Evolutionary conservation across 2,113 vertebrate genomes (phyloP), one percentile per base, ranked within the genome.

Genomic region (Phocoena phocoena): DNA sequence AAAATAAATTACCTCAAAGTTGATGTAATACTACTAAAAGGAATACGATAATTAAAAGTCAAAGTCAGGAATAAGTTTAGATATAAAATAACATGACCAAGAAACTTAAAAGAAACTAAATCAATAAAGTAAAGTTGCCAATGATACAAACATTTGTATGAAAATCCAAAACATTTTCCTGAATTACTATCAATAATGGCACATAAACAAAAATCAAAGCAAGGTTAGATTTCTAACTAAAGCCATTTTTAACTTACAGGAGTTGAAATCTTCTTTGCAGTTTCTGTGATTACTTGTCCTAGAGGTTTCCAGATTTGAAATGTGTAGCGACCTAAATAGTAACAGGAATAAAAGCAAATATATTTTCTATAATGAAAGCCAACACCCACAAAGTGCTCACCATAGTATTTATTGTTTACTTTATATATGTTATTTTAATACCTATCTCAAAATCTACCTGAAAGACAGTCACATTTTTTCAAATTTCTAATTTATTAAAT

Each of bases 281-380:
- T 98, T 96, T 99, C 98, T 87, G 99, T 98, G 85, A 99, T 98
- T 55, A 99, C 96, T 96, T 99, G 99, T 92, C 99, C 99, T 79
- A 99, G 98, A 86, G 99, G 99, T 93, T 99, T 99, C 99, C 99
- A 99, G 86, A 99, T 97, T 33, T 98, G 99, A 98, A 99, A 99
- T 28, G 99, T 99, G 12, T 99, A 99, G 86, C 99, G 99, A 93
- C 99, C 99, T 99, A 97, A 93, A 98, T 73, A 95, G 93, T 44
- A n/a, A 63, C 96, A 60, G 36, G 23, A 95, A 97, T 82, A 97
- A 73, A 18, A 33, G 23, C 44, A 93, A 98, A 96, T 68, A 74
- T 44, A 67, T 36, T 94, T 87, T 86, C 79, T 67, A 73, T 44
- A 97, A 89, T 95, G 65, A 89, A 71, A 94, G 62, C 74, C 1